Evolutionary conservation across 2,113 vertebrate genomes (phyloP).

Genomic region (Zosterops japonicus): DNA sequence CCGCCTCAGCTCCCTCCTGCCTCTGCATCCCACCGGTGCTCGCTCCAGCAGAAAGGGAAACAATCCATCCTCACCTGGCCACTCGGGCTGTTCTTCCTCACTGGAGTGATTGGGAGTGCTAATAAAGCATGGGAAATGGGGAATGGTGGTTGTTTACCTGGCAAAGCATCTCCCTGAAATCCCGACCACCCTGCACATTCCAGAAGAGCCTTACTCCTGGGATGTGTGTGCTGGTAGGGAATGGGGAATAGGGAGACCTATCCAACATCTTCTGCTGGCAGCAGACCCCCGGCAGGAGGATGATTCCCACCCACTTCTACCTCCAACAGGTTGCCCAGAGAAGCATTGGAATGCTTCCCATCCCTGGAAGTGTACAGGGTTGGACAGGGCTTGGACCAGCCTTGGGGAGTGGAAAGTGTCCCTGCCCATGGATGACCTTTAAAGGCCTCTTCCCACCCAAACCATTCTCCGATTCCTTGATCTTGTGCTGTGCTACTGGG

Average conservation of each 20-base stretch:
- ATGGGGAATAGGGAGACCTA: accelerated
- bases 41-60: neutral
- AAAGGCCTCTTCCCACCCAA: neutral
- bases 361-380: neutral
- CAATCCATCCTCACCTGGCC: neutral
- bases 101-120: neutral
- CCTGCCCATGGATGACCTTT: neutral
- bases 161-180: neutral
- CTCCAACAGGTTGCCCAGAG: neutral
- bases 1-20: neutral
- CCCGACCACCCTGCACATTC: accelerated
- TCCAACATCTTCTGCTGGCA: neutral
- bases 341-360: too few relatives aligned
- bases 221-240: neutral
- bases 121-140: neutral
- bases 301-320: neutral
- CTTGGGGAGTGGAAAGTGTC: neutral
- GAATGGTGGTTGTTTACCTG: neutral
- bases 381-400: neutral
- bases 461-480: neutral
- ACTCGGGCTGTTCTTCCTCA: neutral
- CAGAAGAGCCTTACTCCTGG: accelerated
- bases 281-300: neutral
- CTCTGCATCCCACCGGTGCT: accelerated
- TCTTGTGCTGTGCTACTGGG: neutral